Evolutionary conservation across 2,113 vertebrate genomes (phyloP).

Genomic region (Chamaea fasciata): DNA sequence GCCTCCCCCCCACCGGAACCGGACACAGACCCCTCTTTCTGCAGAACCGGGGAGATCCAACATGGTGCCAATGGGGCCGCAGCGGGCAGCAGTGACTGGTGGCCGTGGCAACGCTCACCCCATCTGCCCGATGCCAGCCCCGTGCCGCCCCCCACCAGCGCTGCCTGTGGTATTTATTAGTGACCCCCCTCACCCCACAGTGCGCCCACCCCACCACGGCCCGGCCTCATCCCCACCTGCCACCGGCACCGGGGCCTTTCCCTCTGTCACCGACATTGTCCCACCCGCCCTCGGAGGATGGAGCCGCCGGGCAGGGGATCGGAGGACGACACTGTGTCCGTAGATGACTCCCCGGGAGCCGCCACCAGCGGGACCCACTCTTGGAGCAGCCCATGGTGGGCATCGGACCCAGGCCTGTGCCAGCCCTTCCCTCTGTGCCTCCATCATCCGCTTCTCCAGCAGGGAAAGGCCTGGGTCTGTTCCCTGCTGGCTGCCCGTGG

Average conservation of each 20-base stretch:
- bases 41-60: background rate
- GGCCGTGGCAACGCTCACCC: background rate
- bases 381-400: background rate
- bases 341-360: background rate
- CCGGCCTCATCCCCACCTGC: background rate
- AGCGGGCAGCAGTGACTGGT: background rate
- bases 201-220: background rate
- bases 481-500: background rate
- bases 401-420: background rate
- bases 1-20: background rate
- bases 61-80: background rate
- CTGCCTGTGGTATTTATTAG: slow-evolving; percentile 38
- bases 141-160: background rate
- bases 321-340: background rate
- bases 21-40: background rate
- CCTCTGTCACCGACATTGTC: background rate
- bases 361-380: background rate
- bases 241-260: background rate
- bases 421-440: background rate
- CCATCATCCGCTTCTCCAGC: background rate
- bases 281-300: background rate
- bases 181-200: background rate
- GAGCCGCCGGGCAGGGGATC: background rate
- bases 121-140: background rate
- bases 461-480: background rate